These are phyloP conservation scores for Xerus rutilus DNA, from an alignment of 2,797 vertebrate genomes.

Conservation along the genomic window DNA sequence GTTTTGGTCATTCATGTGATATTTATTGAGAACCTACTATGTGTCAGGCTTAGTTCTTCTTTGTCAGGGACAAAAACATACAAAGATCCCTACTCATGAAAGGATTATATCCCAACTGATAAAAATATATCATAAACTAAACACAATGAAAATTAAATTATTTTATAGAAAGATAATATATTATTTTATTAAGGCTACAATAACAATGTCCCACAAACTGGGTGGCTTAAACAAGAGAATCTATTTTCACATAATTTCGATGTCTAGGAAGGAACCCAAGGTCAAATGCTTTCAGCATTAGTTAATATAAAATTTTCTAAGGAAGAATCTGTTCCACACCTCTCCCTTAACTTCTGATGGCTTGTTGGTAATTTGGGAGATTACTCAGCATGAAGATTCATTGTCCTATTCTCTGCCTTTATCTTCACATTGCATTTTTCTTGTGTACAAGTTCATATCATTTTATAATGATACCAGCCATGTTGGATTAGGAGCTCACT, in stretches of 20 bases:
- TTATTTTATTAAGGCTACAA: neutral
- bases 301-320: neutral
- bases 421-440: neutral
- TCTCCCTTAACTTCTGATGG: neutral
- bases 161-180: neutral
- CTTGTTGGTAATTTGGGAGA: neutral
- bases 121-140: neutral
- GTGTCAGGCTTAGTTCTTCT: neutral
- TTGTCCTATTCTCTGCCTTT: neutral
- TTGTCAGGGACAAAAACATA: neutral
- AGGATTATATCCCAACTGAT: neutral
- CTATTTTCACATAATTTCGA: neutral
- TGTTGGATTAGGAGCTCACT: neutral
- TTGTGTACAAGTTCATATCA: neutral
- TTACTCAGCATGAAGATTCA: neutral
- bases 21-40: neutral
- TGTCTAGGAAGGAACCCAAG: neutral
- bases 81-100: neutral
- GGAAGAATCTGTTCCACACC: neutral
- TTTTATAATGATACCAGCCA: neutral
- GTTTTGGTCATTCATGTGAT: neutral
- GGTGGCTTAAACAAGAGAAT: neutral
- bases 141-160: neutral
- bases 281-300: neutral
- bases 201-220: neutral